phyloP scores from a whole-genome alignment of 2,888 invertebrate species.

The Cotesia congregata region DNA sequence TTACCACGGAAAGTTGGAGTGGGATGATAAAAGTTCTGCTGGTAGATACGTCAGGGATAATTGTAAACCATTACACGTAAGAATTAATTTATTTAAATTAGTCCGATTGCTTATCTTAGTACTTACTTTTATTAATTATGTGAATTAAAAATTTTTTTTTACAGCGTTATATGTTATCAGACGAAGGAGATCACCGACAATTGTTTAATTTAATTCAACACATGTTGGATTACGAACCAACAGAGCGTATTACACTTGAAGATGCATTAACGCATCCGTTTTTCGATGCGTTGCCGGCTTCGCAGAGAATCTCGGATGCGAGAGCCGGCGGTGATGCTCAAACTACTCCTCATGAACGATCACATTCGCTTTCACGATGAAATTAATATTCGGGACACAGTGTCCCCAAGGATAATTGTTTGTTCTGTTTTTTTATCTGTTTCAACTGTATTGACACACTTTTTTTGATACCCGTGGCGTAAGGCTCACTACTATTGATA shows the following conservation, averaged over 20 bases:
- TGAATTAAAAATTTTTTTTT: slow-evolving; percentile 55
- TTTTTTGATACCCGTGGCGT: not conserved
- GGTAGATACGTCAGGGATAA: slow-evolving; percentile 98
- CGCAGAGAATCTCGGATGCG: slow-evolving; percentile 79
- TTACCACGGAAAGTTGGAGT: slow-evolving; percentile 96
- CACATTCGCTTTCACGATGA: slow-evolving; percentile 83
- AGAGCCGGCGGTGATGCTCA: slow-evolving; percentile 71
- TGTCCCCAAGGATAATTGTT: slow-evolving; percentile 54
- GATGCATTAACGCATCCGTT: slow-evolving; percentile 94
- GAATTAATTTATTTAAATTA: slow-evolving; percentile 58
- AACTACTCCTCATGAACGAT: slow-evolving; percentile 75
- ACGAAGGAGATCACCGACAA: slow-evolving; percentile 91
- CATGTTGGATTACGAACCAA: slow-evolving; percentile 98
- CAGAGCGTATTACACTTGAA: slow-evolving; percentile 86
- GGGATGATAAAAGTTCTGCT: slow-evolving; percentile 97
- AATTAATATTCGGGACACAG: slow-evolving; percentile 69
- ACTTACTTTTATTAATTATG: not conserved
- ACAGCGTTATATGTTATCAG: slow-evolving; percentile 90
- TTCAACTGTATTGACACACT: not conserved
- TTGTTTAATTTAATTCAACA: slow-evolving; percentile 94
- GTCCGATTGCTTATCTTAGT: too few relatives aligned
- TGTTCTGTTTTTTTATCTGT: not conserved
- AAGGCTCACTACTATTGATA: too few relatives aligned
- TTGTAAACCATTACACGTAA: slow-evolving; percentile 94
- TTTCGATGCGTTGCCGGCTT: slow-evolving; percentile 87